These are phyloP conservation scores for Dipus sagitta DNA, from an alignment of 2,797 vertebrate species.

Conservation along the genomic window DNA sequence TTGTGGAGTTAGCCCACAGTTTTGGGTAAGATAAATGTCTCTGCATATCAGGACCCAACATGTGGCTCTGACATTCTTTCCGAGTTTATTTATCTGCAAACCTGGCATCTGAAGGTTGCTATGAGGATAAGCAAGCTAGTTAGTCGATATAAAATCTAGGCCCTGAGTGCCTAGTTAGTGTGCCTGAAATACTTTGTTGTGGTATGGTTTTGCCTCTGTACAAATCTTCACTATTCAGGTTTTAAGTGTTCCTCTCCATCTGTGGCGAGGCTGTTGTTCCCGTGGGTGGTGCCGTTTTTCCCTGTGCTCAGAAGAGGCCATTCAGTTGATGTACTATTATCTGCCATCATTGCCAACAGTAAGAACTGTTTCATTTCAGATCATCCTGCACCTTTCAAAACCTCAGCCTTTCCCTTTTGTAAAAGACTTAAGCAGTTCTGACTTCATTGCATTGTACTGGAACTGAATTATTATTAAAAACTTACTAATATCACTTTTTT, in stretches of 20 bases:
- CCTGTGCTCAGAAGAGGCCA: not conserved
- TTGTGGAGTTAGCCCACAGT: no score
- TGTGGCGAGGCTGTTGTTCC: not conserved
- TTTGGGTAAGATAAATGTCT: no score
- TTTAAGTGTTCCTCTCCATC: not conserved
- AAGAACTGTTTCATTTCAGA: not conserved
- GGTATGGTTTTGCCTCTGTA: not conserved
- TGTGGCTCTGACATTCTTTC: no score
- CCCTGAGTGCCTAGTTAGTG: not conserved
- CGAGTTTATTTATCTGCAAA: no score
- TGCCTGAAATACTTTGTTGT: not conserved
- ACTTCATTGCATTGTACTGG: not conserved
- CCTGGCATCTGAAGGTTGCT: not conserved
- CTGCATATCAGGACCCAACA: no score
- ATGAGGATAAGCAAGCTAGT: not conserved
- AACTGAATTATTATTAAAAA: not conserved
- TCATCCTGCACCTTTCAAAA: not conserved
- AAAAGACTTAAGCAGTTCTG: not conserved
- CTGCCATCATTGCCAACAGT: not conserved
- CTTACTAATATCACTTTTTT: not conserved
- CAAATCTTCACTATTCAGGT: not conserved
- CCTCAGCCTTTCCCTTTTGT: not conserved
- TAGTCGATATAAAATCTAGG: not conserved
- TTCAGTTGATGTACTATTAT: no score
- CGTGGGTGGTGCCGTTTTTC: not conserved